Evolutionary conservation across 2,113 vertebrate genomes (phyloP), one percentile per base, ranked within the genome.

Genomic region (Toxostoma redivivum): DNA sequence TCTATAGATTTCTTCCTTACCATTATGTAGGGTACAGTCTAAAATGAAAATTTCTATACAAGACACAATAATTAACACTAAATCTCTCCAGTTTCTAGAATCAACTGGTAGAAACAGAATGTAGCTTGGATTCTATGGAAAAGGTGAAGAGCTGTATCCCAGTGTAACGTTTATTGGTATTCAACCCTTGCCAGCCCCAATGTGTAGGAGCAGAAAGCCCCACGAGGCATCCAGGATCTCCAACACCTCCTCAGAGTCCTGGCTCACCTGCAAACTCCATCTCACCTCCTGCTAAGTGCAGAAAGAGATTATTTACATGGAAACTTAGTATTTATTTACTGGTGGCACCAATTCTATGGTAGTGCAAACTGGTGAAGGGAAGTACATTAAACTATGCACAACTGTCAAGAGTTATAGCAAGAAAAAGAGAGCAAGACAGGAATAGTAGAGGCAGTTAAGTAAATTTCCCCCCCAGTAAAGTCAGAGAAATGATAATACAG

Each of bases 81-180:
- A 35, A 54, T 78, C 30, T 53, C 74, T 31, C 31, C 20, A 44
- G 51, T 31, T 81, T 62, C 45, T 66, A 44, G 11, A 40, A 86
- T 62, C 28, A 61, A 5, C 7, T 33, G 18, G 9, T 70, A 47
- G 28, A 40, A 81, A 38, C 0, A 35, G 20, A 35, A 4, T 9
- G 11, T 8, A 83, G 27, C 16, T 79, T 45, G 5, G 8, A 5
- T 23, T 82, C 53, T 17, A 38, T 15, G 37, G 33, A 22, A 72
- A 48, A 56, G n/a, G 7, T 0, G 1, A 20, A 13, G 23, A 3
- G 2, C 4, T 64, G 30, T 21, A 30, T 33, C 35, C 37, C 19
- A 42, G 25, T 3, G 6, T 38, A 47, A 28, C 11, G 8, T 35
- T 42, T 45, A 64, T 47, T 88, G 33, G 31, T 18, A 17, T 25